phyloP scores from a whole-genome alignment of 2,797 vertebrate genomes.

The Aphelocoma californica region DNA sequence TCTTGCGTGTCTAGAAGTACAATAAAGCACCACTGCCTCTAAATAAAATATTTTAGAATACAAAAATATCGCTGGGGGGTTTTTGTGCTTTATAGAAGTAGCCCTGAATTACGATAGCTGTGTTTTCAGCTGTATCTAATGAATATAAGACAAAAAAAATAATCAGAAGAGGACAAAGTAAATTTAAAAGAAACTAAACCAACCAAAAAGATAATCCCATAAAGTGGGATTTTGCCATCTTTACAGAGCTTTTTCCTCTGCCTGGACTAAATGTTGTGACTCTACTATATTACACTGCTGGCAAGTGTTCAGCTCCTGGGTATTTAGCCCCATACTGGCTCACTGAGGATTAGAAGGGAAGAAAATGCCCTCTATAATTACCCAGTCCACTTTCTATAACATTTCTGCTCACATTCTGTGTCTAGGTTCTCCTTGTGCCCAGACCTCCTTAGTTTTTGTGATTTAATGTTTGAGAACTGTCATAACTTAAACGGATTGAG shows the following conservation, averaged over 20 bases:
- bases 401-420: not conserved
- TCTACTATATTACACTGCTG: not conserved
- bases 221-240: not conserved
- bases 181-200: not conserved
- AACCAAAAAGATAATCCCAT: fast-evolving
- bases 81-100: not conserved
- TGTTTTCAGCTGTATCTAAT: not conserved
- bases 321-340: not conserved
- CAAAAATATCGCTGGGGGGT: not conserved
- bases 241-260: not conserved
- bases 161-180: not conserved
- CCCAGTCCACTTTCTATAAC: not conserved
- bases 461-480: not conserved
- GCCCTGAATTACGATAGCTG: not conserved
- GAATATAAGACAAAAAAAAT: not conserved
- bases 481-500: not conserved
- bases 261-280: not conserved
- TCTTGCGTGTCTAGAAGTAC: not conserved
- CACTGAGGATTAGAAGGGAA: not conserved
- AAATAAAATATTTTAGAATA: not conserved
- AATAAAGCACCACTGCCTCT: not conserved
- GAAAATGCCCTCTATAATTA: not conserved
- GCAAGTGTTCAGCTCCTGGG: not conserved
- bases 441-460: not conserved
- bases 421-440: not conserved